These are phyloP conservation scores for Scelioninae gen. 2 DNA, from an alignment of 2,888 invertebrate genomes.

Conservation along the genomic window DNA sequence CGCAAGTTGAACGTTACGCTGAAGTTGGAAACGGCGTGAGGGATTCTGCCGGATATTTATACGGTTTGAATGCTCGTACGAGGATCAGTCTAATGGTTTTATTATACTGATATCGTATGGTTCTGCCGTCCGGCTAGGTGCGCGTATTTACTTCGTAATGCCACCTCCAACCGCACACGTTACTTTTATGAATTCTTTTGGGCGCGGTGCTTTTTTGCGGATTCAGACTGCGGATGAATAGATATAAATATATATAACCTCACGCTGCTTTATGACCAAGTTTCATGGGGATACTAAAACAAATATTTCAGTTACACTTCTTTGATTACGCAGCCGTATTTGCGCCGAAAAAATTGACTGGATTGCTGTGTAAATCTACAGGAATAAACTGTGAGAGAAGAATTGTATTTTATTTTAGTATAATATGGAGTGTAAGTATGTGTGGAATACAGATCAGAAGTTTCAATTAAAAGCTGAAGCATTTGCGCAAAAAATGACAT, in stretches of 20 bases:
- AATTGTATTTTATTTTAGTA: too few relatives aligned
- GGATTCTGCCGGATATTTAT: slow-evolving; percentile 74
- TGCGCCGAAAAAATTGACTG: not conserved
- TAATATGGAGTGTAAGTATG: too few relatives aligned
- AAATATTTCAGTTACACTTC: slow-evolving; percentile 27
- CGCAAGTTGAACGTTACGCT: slow-evolving; percentile 72
- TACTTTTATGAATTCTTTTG: slow-evolving; percentile 56
- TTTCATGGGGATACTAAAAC: slow-evolving; percentile 26
- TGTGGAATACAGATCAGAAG: too few relatives aligned
- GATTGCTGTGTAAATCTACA: too few relatives aligned
- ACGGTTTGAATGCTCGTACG: slow-evolving; percentile 75
- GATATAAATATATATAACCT: slow-evolving; percentile 45
- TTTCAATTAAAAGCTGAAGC: too few relatives aligned
- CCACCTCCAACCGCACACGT: slow-evolving; percentile 42
- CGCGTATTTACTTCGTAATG: slow-evolving; percentile 60
- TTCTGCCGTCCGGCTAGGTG: slow-evolving; percentile 59
- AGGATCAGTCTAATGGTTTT: slow-evolving; percentile 76
- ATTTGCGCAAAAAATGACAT: too few relatives aligned
- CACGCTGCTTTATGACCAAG: slow-evolving; percentile 36
- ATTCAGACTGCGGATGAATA: slow-evolving; percentile 45
- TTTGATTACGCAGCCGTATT: slow-evolving; percentile 10
- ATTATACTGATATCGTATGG: slow-evolving; percentile 72
- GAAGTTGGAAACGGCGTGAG: slow-evolving; percentile 74
- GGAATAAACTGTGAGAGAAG: too few relatives aligned
- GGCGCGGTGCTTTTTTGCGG: slow-evolving; percentile 42